A percentile compares a stretch with the other conserved stretches of the same genome.
phyloP scores from a whole-genome alignment of 1,140 invertebrate genomes.

The Saccostrea glomerata region DNA sequence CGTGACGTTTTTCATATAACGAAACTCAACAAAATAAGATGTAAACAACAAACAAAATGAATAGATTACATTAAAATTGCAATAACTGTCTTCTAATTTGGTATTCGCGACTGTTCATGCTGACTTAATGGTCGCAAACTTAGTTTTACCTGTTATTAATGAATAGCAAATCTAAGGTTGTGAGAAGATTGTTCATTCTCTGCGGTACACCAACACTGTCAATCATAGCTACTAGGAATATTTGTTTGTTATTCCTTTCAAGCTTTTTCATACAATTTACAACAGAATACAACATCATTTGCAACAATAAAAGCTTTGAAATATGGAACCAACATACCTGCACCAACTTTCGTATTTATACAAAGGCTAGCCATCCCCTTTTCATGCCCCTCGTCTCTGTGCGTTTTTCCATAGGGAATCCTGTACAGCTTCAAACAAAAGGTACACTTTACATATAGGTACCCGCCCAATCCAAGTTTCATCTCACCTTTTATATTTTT shows the following conservation, averaged over 20 bases:
- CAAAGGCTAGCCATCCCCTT: conserved; percentile 14
- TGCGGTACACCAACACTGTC: background rate
- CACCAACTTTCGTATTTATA: conserved; percentile 29
- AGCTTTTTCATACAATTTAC: background rate
- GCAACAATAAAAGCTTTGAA: background rate
- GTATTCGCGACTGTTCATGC: no score
- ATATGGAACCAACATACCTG: background rate
- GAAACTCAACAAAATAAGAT: no score
- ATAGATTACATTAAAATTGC: no score
- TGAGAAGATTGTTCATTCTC: background rate
- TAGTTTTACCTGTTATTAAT: no score
- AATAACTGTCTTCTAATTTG: no score
- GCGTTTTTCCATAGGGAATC: conserved; percentile 3
- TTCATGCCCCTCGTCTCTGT: background rate
- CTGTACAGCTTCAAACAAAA: background rate
- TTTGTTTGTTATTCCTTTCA: background rate
- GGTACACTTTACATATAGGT: background rate
- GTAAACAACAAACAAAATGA: no score
- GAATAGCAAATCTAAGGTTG: no score
- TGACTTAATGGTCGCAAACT: no score
- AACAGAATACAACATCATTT: background rate
- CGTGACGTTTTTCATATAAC: no score
- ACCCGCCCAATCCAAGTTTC: conserved; percentile 20
- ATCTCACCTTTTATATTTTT: conserved; percentile 5
- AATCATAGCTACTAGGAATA: background rate